phyloP scores from a whole-genome alignment of 2,888 invertebrate species.

The Erebia palarica region DNA sequence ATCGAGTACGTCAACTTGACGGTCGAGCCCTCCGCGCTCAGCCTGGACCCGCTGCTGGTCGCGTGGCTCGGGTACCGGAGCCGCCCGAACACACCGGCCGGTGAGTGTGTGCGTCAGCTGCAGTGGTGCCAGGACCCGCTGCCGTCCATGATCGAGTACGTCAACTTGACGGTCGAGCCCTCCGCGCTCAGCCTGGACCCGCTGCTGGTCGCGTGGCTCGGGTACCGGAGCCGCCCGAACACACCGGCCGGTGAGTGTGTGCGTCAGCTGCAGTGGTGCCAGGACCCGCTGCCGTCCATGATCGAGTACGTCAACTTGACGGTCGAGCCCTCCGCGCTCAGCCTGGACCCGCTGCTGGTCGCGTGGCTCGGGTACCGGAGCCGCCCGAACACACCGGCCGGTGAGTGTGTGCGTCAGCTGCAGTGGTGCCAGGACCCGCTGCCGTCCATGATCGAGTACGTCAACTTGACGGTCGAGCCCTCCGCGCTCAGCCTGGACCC shows the following conservation, averaged over 20 bases:
- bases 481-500: constrained; percentile 80
- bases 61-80: constrained; percentile 84
- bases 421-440: constrained; percentile 55
- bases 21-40: constrained; percentile 59
- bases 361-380: constrained; percentile 84
- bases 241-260: constrained; percentile 36
- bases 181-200: constrained; percentile 80
- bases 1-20: constrained; percentile 63
- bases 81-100: constrained; percentile 39
- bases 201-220: constrained; percentile 84
- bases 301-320: constrained; percentile 63
- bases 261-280: constrained; percentile 62
- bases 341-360: constrained; percentile 85
- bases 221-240: constrained; percentile 70
- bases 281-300: constrained; percentile 36
- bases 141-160: constrained; percentile 54
- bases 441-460: constrained; percentile 54
- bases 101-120: no score
- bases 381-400: constrained; percentile 39
- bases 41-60: constrained; percentile 85
- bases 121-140: constrained; percentile 55
- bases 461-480: constrained; percentile 62
- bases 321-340: constrained; percentile 59
- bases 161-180: constrained; percentile 62
- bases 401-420: no score